Conservation (phyloP, 1,140 invertebrate species). For the Dysdera silvatica region DNA sequence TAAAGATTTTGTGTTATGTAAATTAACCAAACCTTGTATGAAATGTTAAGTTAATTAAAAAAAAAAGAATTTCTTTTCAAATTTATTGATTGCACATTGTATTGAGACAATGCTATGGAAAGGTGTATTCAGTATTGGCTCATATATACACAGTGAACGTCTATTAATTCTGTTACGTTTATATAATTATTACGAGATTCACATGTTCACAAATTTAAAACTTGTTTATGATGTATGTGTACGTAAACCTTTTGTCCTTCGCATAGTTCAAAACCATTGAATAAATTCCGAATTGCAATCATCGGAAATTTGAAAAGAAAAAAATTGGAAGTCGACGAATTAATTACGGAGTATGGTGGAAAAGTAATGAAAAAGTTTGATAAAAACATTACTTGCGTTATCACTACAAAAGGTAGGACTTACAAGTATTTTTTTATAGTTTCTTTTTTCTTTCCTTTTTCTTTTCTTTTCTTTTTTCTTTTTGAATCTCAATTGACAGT, state of each 20-base stretch:
- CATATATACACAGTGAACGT: no score
- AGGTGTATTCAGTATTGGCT: no score
- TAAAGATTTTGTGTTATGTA: no score
- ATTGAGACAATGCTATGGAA: no score
- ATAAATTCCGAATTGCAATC: slow-evolving; percentile 71
- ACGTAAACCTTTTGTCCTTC: background rate
- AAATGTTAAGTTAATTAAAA: background rate
- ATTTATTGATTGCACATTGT: no score
- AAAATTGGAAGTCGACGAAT: slow-evolving; percentile 26
- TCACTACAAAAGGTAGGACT: slow-evolving; percentile 57
- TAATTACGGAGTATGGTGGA: no score
- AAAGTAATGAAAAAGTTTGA: slow-evolving; percentile 58
- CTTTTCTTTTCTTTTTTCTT: background rate
- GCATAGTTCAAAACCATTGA: slow-evolving; percentile 52
- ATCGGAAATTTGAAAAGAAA: slow-evolving; percentile 55
- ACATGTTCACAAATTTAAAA: no score
- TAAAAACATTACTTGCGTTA: slow-evolving; percentile 61
- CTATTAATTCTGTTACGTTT: no score
- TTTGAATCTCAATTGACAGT: background rate
- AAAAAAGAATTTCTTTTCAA: no score
- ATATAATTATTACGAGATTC: no score
- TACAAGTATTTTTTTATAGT: slow-evolving; percentile 16
- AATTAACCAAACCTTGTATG: no score
- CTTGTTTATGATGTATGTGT: background rate
- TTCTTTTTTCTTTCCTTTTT: slow-evolving; percentile 6